Percentiles rank a stretch among this genome's conserved stretches.
phyloP scores from a whole-genome alignment of 1,140 invertebrate genomes.

The Ceratina australensis region DNA sequence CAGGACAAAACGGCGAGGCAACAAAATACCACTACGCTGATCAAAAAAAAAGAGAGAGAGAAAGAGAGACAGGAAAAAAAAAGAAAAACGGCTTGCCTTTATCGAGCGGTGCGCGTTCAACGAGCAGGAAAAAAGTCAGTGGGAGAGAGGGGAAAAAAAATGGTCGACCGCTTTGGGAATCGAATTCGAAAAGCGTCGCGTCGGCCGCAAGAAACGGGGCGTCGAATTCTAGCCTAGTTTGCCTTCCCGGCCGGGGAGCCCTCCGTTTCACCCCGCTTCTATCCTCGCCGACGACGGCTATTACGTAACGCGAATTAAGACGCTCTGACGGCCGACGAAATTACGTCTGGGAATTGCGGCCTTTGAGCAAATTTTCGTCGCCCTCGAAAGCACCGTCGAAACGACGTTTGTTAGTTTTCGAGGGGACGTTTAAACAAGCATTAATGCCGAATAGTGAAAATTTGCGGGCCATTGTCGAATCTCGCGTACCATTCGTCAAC shows the following conservation, averaged over 20 bases:
- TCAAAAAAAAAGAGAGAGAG: slow-evolving; percentile 22
- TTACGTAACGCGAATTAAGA: slow-evolving; percentile 55
- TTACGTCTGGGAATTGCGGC: slow-evolving; percentile 47
- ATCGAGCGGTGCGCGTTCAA: slow-evolving; percentile 18
- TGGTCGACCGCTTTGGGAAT: not conserved
- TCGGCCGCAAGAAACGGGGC: slow-evolving; percentile 9
- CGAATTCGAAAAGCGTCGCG: not conserved
- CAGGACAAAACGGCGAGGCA: slow-evolving; percentile 23
- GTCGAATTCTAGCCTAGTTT: not conserved
- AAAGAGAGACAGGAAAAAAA: not conserved
- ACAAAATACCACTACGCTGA: slow-evolving; percentile 42
- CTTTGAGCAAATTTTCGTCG: slow-evolving; percentile 42
- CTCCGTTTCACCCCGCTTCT: slow-evolving; percentile 5
- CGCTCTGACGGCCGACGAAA: slow-evolving; percentile 42
- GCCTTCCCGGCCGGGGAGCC: not conserved
- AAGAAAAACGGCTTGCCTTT: slow-evolving; percentile 7
- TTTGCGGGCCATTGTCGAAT: not conserved
- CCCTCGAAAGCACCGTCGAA: not conserved
- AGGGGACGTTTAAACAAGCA: not conserved
- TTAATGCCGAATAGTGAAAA: not conserved
- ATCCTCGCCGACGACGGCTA: slow-evolving; percentile 14
- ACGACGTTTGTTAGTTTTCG: not conserved
- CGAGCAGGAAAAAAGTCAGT: slow-evolving; percentile 5
- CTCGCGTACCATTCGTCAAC: not conserved
- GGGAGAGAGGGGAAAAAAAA: not conserved